Evolutionary conservation across 1,140 invertebrate genomes (phyloP).

Genomic region (Caerostris darwini): DNA sequence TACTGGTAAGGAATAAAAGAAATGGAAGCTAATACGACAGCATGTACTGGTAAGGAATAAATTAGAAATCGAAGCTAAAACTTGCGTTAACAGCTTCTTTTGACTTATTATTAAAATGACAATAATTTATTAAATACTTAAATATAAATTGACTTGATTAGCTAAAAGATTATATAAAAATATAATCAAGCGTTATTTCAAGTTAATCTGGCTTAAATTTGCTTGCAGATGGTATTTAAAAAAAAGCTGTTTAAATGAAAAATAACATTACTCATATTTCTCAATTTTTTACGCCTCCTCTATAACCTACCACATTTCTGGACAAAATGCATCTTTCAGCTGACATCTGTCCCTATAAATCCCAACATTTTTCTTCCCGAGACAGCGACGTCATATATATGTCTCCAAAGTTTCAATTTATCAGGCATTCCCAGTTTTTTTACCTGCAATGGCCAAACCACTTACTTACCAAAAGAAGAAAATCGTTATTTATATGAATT

Average conservation of each 20-base stretch:
- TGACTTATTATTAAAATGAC: too few species aligned
- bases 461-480: neutral
- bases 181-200: too few species aligned
- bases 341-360: conserved; percentile 13
- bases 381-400: conserved; percentile 5
- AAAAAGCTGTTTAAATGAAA: neutral
- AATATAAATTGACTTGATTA: too few species aligned
- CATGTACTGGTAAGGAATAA: too few species aligned
- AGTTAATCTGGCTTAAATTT: too few species aligned
- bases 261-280: neutral
- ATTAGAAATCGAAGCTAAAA: too few species aligned
- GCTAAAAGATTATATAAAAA: too few species aligned
- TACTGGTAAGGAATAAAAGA: too few species aligned
- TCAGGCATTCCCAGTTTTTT: neutral
- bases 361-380: neutral
- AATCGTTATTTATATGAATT: neutral
- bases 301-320: neutral
- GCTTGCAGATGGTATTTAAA: neutral
- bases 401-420: conserved; percentile 16
- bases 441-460: neutral
- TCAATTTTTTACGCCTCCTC: too few species aligned
- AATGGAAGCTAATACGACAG: too few species aligned
- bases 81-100: too few species aligned
- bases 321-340: neutral
- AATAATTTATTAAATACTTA: too few species aligned